Conservation (phyloP, 2,888 invertebrate genomes). For the Mesorhabditis belari region DNA sequence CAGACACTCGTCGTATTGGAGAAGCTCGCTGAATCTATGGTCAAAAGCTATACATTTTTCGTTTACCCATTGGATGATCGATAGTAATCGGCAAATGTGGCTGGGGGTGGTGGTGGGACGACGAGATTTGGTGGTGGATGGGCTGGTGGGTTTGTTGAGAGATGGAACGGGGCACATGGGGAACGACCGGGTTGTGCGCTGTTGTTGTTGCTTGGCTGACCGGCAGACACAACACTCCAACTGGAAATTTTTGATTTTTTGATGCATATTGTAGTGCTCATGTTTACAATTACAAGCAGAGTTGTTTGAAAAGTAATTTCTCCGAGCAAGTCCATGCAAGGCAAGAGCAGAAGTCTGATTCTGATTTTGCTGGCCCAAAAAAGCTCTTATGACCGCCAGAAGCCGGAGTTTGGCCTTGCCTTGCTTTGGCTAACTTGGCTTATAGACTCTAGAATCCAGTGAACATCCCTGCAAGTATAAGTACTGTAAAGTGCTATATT, state of each 20-base stretch:
- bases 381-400: too few relatives aligned
- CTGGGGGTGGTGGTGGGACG: not conserved
- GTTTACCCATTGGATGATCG: not conserved
- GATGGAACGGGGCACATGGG: not conserved
- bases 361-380: too few relatives aligned
- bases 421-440: too few relatives aligned
- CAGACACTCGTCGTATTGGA: not conserved
- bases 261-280: not conserved
- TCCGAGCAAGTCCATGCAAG: not conserved
- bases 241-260: constrained; percentile 7
- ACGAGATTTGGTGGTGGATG: not conserved
- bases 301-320: too few relatives aligned
- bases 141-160: not conserved
- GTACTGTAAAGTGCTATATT: not conserved
- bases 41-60: not conserved
- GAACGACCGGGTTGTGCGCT: not conserved
- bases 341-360: too few relatives aligned
- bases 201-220: not conserved
- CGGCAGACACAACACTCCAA: not conserved
- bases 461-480: too few relatives aligned
- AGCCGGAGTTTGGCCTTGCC: too few relatives aligned
- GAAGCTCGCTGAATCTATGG: not conserved
- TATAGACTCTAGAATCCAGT: too few relatives aligned
- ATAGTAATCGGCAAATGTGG: not conserved
- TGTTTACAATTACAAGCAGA: not conserved